A percentile compares a stretch with the other conserved stretches of the same genome.
These are phyloP conservation scores for Sylvicola cinctus DNA, from an alignment of 2,888 invertebrate species.

Conservation along the genomic window DNA sequence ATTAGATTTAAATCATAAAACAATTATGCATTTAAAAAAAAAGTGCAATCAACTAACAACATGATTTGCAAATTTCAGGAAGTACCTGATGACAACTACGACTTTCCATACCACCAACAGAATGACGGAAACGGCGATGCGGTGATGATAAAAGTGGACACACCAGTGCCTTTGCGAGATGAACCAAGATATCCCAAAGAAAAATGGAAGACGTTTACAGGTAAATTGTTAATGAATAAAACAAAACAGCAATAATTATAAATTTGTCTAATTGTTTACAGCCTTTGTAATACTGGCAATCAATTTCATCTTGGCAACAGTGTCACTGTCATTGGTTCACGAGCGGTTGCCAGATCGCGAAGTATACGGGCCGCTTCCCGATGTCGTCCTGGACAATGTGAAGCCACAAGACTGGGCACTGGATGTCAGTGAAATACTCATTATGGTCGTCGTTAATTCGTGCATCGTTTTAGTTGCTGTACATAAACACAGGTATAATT, in stretches of 20 bases:
- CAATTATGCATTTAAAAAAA: too few relatives aligned
- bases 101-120: constrained; percentile 12
- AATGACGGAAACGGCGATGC: constrained; percentile 12
- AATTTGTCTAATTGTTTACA: constrained; percentile 21
- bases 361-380: constrained; percentile 56
- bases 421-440: constrained; percentile 65
- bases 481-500: constrained; percentile 54
- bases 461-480: constrained; percentile 58
- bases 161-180: constrained; percentile 46
- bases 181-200: constrained; percentile 65
- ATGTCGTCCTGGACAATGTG: constrained; percentile 61
- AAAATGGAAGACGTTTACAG: constrained; percentile 55
- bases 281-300: constrained; percentile 38
- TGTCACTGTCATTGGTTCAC: constrained; percentile 67
- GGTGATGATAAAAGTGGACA: constrained; percentile 37
- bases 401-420: constrained; percentile 59
- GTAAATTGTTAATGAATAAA: constrained; percentile 9
- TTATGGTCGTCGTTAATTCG: constrained; percentile 58
- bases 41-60: too few relatives aligned
- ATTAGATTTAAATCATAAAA: too few relatives aligned
- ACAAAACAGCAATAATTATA: background rate
- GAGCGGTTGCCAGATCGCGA: constrained; percentile 66
- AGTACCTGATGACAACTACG: constrained; percentile 15
- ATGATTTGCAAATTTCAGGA: too few relatives aligned
- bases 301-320: constrained; percentile 40